Conservation (phyloP, 2,113 vertebrate genomes). For the Scomber japonicus region DNA sequence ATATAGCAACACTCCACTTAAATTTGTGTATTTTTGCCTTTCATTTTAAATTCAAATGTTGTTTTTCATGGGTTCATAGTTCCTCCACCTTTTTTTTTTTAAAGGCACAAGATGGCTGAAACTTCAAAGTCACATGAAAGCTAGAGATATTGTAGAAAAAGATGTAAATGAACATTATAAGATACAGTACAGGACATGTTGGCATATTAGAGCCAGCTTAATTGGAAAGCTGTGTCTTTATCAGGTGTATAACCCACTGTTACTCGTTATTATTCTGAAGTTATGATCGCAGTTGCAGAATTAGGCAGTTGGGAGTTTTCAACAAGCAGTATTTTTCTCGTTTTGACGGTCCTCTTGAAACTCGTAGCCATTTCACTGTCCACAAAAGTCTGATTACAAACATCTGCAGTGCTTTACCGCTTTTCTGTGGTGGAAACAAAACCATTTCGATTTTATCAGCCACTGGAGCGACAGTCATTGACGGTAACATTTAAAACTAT, state of each 20-base stretch:
- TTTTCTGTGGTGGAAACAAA: background rate
- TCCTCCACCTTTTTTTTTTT: too few species aligned
- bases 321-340: background rate
- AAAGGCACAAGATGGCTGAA: too few species aligned
- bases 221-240: background rate
- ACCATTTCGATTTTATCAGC: conserved; percentile 7
- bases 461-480: background rate
- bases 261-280: background rate
- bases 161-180: too few species aligned
- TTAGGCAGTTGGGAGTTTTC: background rate
- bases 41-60: too few species aligned
- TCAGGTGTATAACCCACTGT: background rate
- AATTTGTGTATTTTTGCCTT: too few species aligned
- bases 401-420: background rate
- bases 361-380: background rate
- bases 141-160: too few species aligned
- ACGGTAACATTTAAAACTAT: conserved; percentile 42
- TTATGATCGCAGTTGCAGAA: background rate
- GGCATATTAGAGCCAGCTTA: background rate
- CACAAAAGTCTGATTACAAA: background rate
- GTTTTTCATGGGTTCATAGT: too few species aligned
- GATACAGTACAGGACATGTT: background rate
- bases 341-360: background rate
- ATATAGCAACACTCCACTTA: too few species aligned
- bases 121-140: too few species aligned